Conservation (phyloP, 2,113 vertebrate genomes). For the Amphilophus citrinellus region DNA sequence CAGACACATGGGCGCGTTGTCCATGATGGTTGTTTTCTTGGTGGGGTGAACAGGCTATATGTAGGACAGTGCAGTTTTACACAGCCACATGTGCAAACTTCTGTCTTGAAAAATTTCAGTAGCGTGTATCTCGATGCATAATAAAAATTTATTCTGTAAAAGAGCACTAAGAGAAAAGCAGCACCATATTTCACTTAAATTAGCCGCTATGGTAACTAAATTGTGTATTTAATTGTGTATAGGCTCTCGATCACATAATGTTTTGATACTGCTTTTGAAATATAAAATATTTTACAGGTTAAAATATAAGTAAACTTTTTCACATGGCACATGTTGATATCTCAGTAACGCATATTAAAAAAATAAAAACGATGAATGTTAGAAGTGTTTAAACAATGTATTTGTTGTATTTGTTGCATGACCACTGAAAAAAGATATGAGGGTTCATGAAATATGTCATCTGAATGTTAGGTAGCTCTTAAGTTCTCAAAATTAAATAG, state of each 20-base stretch:
- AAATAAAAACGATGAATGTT: constrained; percentile 41
- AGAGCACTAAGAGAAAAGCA: constrained; percentile 43
- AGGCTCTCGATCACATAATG: not conserved
- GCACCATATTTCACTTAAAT: constrained; percentile 24
- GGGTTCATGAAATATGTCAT: constrained; percentile 13
- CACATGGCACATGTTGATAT: constrained; percentile 34
- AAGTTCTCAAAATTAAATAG: constrained; percentile 17
- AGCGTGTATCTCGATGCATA: not conserved
- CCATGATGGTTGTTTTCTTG: constrained; percentile 47
- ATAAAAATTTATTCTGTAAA: constrained; percentile 40
- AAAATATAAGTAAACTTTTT: constrained; percentile 24
- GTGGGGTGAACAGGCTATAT: constrained; percentile 35
- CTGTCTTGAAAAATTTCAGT: not conserved
- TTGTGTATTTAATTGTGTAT: constrained; percentile 13
- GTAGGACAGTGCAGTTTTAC: constrained; percentile 33
- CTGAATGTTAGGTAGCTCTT: constrained; percentile 20
- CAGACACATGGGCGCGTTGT: constrained; percentile 53
- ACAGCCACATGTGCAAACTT: constrained; percentile 6
- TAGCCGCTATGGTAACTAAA: constrained; percentile 20
- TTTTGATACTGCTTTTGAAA: not conserved
- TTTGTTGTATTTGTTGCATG: constrained; percentile 36
- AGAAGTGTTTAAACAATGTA: constrained; percentile 23
- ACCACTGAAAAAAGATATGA: constrained; percentile 23
- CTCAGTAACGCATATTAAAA: constrained; percentile 48
- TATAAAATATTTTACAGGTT: not conserved